Evolutionary conservation across 53 echinoderm and acorn worm genomes (phyloP).

Genomic region (Echinarachnius parma): DNA sequence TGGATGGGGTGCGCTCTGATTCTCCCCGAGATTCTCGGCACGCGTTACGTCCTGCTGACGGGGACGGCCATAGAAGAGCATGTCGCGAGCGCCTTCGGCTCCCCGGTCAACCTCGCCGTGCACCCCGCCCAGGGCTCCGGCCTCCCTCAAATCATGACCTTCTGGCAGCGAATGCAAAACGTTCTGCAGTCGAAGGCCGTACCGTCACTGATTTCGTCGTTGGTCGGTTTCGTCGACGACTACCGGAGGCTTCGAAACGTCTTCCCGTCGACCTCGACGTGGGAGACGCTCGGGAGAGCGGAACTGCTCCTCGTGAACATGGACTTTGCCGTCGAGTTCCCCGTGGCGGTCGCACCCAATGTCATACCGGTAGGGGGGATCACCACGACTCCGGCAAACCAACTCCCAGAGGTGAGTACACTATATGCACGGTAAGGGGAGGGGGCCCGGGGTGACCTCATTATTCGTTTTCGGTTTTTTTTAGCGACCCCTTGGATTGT

Average conservation of each 20-base stretch:
- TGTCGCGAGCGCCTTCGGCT: neutral
- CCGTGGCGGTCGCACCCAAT: conserved; percentile 12
- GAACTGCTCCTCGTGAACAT: conserved; percentile 13
- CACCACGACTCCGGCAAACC: conserved; percentile 16
- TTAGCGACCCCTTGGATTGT: too few species aligned
- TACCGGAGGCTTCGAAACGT: neutral
- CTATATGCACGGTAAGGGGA: too few species aligned
- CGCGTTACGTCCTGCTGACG: neutral
- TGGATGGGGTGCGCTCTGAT: conserved; percentile 3
- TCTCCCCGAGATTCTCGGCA: conserved; percentile 3
- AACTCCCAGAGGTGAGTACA: neutral
- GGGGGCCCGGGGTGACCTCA: too few species aligned
- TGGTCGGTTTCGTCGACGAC: neutral
- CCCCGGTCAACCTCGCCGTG: conserved; percentile 13
- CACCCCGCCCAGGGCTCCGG: conserved; percentile 4
- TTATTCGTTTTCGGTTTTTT: too few species aligned
- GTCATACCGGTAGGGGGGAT: conserved; percentile 19
- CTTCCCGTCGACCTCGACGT: neutral
- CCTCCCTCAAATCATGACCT: conserved; percentile 9
- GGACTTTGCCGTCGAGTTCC: conserved; percentile 25
- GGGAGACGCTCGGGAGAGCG: neutral
- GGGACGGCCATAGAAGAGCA: conserved; percentile 5
- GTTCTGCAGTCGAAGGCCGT: neutral
- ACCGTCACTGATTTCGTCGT: conserved; percentile 12
- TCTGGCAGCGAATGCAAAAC: conserved; percentile 11